These are phyloP conservation scores for Pelodiscus sinensis DNA, from an alignment of 2,113 vertebrate genomes.

Conservation along the genomic window DNA sequence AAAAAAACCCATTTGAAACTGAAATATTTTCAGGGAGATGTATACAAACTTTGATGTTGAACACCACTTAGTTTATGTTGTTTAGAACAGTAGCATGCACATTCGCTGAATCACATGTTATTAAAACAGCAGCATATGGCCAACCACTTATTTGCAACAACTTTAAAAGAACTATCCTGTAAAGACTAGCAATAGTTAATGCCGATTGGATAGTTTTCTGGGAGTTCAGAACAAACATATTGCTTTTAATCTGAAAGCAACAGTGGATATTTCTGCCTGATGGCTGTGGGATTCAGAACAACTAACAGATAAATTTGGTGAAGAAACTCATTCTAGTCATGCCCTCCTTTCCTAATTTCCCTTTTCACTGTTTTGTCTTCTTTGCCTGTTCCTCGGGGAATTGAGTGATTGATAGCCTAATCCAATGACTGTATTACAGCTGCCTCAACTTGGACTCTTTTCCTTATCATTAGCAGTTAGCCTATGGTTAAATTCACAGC, in stretches of 20 bases:
- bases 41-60: neutral
- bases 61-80: neutral
- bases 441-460: conserved; percentile 85
- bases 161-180: neutral
- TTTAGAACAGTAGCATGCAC: neutral
- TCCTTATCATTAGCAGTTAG: conserved; percentile 94
- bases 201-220: conserved; percentile 46
- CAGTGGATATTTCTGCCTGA: conserved; percentile 56
- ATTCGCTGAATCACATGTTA: conserved; percentile 26
- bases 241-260: conserved; percentile 63
- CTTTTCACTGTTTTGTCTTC: conserved; percentile 85
- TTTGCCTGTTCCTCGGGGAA: conserved; percentile 83
- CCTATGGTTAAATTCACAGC: conserved; percentile 93
- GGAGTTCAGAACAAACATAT: conserved; percentile 53
- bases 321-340: conserved; percentile 84
- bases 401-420: conserved; percentile 89
- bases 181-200: conserved; percentile 22
- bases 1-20: conserved; percentile 5
- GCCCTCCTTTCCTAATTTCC: conserved; percentile 84
- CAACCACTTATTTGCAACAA: neutral
- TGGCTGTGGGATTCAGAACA: conserved; percentile 69
- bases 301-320: conserved; percentile 77
- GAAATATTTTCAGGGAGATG: neutral
- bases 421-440: conserved; percentile 88
- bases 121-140: neutral